phyloP scores from a whole-genome alignment of 2,113 vertebrate species.

The Puntigrus tetrazona region DNA sequence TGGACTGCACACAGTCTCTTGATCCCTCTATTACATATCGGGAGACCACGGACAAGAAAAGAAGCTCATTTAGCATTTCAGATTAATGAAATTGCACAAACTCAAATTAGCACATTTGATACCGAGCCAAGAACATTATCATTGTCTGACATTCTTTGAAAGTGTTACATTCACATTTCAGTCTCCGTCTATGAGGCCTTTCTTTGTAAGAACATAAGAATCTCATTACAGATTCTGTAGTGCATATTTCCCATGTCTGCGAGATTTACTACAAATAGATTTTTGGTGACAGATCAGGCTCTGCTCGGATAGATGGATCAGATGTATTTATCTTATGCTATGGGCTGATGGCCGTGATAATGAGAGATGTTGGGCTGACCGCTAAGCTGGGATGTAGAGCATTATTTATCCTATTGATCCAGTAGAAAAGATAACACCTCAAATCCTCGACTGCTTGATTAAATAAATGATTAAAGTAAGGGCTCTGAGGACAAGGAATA shows the following conservation, averaged over 20 bases:
- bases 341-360: constrained; percentile 48
- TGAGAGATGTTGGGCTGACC: constrained; percentile 42
- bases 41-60: constrained; percentile 6
- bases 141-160: constrained; percentile 32
- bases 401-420: constrained; percentile 58
- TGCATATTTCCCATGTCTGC: constrained; percentile 37
- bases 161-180: constrained; percentile 23
- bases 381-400: constrained; percentile 47
- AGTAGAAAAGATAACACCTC: constrained; percentile 50
- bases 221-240: constrained; percentile 40
- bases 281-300: constrained; percentile 34
- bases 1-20: constrained; percentile 10
- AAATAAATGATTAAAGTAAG: constrained; percentile 52
- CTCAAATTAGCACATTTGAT: constrained; percentile 9
- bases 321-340: constrained; percentile 50
- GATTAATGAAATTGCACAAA: constrained; percentile 21
- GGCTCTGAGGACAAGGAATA: constrained; percentile 35
- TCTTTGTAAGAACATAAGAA: neutral
- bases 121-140: neutral
- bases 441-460: constrained; percentile 51
- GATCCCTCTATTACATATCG: constrained; percentile 19
- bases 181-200: neutral
- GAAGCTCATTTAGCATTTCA: constrained; percentile 23
- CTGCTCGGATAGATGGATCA: constrained; percentile 26
- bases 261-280: constrained; percentile 47